Percentiles rank a stretch among this genome's conserved stretches.
These are phyloP conservation scores for Scaptomyza flava DNA, from an alignment of 2,888 invertebrate species.

Conservation along the genomic window DNA sequence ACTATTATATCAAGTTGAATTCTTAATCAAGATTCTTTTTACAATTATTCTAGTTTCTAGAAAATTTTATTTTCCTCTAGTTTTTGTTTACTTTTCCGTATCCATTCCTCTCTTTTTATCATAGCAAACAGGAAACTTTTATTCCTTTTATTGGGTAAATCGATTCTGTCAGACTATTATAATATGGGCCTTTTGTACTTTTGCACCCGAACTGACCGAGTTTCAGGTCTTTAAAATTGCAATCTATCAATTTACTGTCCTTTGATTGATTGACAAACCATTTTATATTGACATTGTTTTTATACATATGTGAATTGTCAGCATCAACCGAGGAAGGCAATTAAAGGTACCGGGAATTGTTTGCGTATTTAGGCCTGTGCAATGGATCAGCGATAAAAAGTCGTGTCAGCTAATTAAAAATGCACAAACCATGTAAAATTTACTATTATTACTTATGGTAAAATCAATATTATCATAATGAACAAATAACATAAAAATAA, in stretches of 20 bases:
- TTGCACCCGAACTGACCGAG: background rate
- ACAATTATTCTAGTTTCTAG: no score
- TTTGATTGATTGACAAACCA: slow-evolving; percentile 72
- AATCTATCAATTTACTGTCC: slow-evolving; percentile 54
- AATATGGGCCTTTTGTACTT: background rate
- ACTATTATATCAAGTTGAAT: no score
- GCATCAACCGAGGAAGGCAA: slow-evolving; percentile 44
- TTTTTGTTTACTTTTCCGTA: no score
- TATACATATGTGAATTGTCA: slow-evolving; percentile 22
- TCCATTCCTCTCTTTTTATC: no score
- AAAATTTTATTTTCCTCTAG: no score
- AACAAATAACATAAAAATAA: slow-evolving; percentile 38
- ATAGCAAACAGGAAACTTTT: no score
- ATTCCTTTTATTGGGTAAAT: background rate
- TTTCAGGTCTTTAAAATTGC: slow-evolving; percentile 39
- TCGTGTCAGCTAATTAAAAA: slow-evolving; percentile 74
- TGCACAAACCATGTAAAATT: slow-evolving; percentile 55
- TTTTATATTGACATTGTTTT: slow-evolving; percentile 40
- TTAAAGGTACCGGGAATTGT: slow-evolving; percentile 26
- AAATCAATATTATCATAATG: slow-evolving; percentile 62
- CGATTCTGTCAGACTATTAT: background rate
- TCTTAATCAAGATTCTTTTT: no score
- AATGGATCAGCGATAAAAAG: slow-evolving; percentile 45
- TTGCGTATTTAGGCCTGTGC: background rate
- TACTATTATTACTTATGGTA: slow-evolving; percentile 64